Conservation (phyloP, 2,888 invertebrate genomes). For the Volucella inanis region DNA sequence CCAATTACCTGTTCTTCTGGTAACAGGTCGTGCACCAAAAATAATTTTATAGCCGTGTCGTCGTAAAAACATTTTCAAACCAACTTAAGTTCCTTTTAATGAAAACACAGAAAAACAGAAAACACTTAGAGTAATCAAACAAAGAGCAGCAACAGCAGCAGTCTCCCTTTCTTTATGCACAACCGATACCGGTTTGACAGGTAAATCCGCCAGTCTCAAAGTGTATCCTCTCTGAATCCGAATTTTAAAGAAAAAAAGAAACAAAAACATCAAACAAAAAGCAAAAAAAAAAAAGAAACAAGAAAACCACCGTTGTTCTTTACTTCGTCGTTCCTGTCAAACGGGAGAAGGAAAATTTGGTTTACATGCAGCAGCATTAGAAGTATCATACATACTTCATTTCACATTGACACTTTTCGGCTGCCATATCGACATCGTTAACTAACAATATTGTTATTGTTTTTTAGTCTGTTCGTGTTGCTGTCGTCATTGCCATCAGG, state of each 20-base stretch:
- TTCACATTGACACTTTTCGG: not conserved
- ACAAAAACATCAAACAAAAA: not conserved
- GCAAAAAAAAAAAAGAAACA: not conserved
- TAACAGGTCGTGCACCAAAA: conserved; percentile 7
- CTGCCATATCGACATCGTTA: not conserved
- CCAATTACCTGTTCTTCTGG: conserved; percentile 21
- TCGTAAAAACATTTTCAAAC: conserved; percentile 2
- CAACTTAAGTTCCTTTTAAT: conserved; percentile 22
- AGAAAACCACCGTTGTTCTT: not conserved
- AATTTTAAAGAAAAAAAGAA: not conserved
- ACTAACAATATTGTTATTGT: too few species aligned
- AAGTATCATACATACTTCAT: not conserved
- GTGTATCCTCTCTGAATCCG: conserved; percentile 9
- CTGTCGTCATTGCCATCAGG: not conserved
- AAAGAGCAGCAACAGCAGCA: conserved; percentile 26
- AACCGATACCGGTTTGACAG: conserved; percentile 63
- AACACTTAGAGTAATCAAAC: conserved; percentile 17
- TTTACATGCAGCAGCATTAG: conserved; percentile 13
- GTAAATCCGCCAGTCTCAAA: conserved; percentile 7
- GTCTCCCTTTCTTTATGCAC: conserved; percentile 16
- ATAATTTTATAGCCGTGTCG: conserved; percentile 9
- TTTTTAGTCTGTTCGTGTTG: conserved; percentile 20
- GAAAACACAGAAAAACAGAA: conserved; percentile 6
- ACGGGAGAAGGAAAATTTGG: conserved; percentile 41
- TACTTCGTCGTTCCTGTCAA: too few species aligned